Conservation (phyloP, 2,113 vertebrate genomes). For the Scatophagus argus region DNA sequence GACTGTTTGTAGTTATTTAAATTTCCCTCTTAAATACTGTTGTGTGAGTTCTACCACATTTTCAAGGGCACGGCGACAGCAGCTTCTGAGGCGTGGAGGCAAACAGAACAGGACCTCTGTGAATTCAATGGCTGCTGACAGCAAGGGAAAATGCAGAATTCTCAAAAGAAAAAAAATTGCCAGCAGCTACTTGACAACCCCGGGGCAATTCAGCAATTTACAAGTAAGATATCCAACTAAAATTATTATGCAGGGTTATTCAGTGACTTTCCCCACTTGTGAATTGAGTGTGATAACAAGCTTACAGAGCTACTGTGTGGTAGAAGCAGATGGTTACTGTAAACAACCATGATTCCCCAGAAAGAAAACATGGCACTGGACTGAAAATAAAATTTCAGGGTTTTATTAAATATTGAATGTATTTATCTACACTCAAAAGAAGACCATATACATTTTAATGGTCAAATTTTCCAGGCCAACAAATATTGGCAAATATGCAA, state of each 20-base stretch:
- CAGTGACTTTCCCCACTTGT: background rate
- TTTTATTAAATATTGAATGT: slow-evolving; percentile 73
- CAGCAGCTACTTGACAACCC: slow-evolving; percentile 46
- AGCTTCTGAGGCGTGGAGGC: slow-evolving; percentile 10
- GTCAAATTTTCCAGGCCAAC: slow-evolving; percentile 44
- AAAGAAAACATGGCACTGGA: slow-evolving; percentile 59
- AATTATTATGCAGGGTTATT: slow-evolving; percentile 25
- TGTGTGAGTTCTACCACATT: background rate
- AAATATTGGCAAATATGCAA: slow-evolving; percentile 25
- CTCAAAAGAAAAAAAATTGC: slow-evolving; percentile 33
- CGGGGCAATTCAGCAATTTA: slow-evolving; percentile 32
- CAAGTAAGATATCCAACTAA: slow-evolving; percentile 25
- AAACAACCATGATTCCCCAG: slow-evolving; percentile 51
- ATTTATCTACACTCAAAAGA: slow-evolving; percentile 74
- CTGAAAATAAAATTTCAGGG: slow-evolving; percentile 33
- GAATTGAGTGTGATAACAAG: slow-evolving; percentile 6
- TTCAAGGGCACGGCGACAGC: slow-evolving; percentile 44
- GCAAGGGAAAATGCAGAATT: slow-evolving; percentile 23
- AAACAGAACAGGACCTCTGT: slow-evolving; percentile 35
- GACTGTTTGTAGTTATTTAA: background rate
- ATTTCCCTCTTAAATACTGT: background rate
- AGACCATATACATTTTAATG: slow-evolving; percentile 53
- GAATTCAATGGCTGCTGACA: slow-evolving; percentile 41
- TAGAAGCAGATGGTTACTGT: slow-evolving; percentile 8
- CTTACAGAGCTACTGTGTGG: slow-evolving; percentile 21